Conservation (phyloP, 2,797 vertebrate species). For the Emydoidea blandingii region DNA sequence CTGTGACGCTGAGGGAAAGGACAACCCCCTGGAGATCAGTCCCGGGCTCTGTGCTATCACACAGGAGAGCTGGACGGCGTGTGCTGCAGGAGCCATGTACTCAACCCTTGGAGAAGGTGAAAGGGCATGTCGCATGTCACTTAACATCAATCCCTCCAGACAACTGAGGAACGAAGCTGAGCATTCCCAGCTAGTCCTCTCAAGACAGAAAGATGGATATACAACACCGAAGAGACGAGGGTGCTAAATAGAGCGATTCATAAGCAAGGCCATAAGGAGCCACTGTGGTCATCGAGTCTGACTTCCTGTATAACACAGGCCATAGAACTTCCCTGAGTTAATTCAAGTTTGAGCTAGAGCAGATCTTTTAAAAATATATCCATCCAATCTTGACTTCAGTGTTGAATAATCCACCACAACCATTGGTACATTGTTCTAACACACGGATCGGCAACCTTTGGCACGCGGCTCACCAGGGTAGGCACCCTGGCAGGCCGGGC, state of each 20-base stretch:
- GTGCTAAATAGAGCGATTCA: background rate
- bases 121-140: rapidly evolving
- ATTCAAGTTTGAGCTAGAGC: background rate
- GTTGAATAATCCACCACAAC: background rate
- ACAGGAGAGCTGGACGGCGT: background rate
- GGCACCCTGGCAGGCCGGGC: too few species aligned
- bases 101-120: background rate
- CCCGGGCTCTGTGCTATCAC: too few species aligned
- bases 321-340: background rate
- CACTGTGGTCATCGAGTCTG: background rate
- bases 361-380: background rate
- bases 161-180: background rate
- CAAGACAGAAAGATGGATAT: background rate
- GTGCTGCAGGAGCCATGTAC: background rate
- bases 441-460: too few species aligned
- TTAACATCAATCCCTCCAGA: background rate
- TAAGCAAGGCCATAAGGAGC: background rate
- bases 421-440: too few species aligned
- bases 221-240: background rate
- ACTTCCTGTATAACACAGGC: background rate
- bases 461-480: too few species aligned
- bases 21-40: background rate
- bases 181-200: background rate
- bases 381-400: background rate
- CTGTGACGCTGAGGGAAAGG: background rate